Evolutionary conservation across 2,888 invertebrate genomes (phyloP).

Genomic region (Hesperia comma): DNA sequence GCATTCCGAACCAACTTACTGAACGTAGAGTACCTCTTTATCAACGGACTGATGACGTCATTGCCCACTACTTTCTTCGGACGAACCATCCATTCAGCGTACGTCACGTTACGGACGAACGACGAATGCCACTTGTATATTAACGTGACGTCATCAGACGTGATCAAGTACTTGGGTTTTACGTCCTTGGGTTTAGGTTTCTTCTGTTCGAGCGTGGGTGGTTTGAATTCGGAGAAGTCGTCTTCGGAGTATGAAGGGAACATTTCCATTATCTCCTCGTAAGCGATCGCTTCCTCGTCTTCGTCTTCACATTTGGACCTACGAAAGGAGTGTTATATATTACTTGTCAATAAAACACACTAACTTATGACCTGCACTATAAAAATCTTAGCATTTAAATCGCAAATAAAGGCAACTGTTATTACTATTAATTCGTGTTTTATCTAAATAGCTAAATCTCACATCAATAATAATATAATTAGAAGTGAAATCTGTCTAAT

Average conservation of each 20-base stretch:
- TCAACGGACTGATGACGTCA: constrained; percentile 73
- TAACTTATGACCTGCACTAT: no score
- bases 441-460: no score
- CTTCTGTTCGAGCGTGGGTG: constrained; percentile 74
- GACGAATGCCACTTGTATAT: constrained; percentile 85
- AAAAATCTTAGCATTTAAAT: no score
- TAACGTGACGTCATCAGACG: constrained; percentile 82
- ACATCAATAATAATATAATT: no score
- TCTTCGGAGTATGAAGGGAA: constrained; percentile 88
- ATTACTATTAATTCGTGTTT: no score
- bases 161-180: constrained; percentile 64
- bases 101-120: constrained; percentile 83
- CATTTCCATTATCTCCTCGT: constrained; percentile 86
- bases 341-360: no score
- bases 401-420: no score
- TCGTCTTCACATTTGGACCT: constrained; percentile 86
- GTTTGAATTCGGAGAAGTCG: constrained; percentile 89
- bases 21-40: constrained; percentile 85
- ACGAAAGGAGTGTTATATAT: no score
- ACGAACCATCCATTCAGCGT: constrained; percentile 84
- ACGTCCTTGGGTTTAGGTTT: constrained; percentile 60
- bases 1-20: constrained; percentile 78
- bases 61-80: constrained; percentile 72
- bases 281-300: constrained; percentile 87
- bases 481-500: no score